These are phyloP conservation scores for Psylliodes chrysocephalus DNA, from an alignment of 2,888 invertebrate species.

Conservation along the genomic window DNA sequence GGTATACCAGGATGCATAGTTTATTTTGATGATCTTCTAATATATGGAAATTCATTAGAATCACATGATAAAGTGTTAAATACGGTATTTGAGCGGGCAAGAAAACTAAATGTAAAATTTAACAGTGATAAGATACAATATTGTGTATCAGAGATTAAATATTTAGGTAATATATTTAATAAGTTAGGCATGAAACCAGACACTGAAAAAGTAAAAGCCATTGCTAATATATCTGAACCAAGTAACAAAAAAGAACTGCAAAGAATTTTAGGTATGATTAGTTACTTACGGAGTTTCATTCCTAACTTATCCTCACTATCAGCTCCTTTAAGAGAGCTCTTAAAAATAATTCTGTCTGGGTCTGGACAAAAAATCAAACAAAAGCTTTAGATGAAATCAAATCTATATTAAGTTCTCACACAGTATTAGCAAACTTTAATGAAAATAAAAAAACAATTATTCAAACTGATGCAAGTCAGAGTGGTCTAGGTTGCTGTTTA, in stretches of 20 bases:
- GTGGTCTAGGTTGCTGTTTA: background rate
- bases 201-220: conserved; percentile 25
- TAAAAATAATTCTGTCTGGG: too few species aligned
- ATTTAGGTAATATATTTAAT: conserved; percentile 24
- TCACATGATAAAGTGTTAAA: conserved; percentile 41
- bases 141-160: conserved; percentile 42
- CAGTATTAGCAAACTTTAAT: background rate
- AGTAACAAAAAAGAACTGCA: conserved; percentile 32
- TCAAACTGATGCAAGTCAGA: background rate
- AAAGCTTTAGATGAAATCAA: background rate
- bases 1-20: conserved; percentile 36
- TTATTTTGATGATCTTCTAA: conserved; percentile 17
- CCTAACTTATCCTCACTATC: conserved; percentile 30
- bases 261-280: conserved; percentile 37
- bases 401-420: background rate
- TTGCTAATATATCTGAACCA: conserved; percentile 22
- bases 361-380: background rate
- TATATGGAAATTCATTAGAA: conserved; percentile 37
- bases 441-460: background rate
- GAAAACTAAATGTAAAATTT: conserved; percentile 40
- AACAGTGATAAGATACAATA: conserved; percentile 45
- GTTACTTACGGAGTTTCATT: conserved; percentile 36
- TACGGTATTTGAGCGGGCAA: conserved; percentile 30
- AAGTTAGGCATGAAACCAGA: conserved; percentile 19
- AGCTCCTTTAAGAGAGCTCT: conserved; percentile 21